These are phyloP conservation scores for Matsumurasca onukii DNA, from an alignment of 1,140 invertebrate species.

Conservation along the genomic window DNA sequence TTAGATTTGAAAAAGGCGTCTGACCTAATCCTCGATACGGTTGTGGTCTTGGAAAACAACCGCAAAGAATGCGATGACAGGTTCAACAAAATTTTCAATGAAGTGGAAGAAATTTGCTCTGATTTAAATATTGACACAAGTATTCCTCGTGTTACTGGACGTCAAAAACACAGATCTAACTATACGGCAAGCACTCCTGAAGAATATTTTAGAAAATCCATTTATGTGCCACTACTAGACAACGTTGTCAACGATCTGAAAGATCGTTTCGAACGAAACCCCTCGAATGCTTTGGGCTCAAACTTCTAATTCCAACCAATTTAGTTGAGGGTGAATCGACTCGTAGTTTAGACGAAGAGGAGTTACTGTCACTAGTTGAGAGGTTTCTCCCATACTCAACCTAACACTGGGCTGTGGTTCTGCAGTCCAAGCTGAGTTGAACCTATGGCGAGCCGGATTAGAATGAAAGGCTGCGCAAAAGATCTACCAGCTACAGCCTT, in stretches of 20 bases:
- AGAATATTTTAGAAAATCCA: background rate
- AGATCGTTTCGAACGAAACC: background rate
- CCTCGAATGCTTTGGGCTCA: background rate
- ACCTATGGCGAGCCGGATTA: background rate
- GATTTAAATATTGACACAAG: background rate
- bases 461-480: background rate
- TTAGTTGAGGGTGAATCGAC: background rate
- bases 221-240: background rate
- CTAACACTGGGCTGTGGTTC: background rate
- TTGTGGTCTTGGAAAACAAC: background rate
- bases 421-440: background rate
- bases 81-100: background rate
- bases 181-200: background rate
- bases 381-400: background rate
- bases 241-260: background rate
- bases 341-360: background rate
- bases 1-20: conserved; percentile 7
- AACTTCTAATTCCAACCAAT: background rate
- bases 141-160: background rate
- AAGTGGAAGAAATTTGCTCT: background rate
- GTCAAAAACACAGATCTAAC: background rate
- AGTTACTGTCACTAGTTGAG: background rate
- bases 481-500: background rate
- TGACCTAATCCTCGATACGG: background rate
- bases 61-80: background rate